A percentile compares a stretch with the other conserved stretches of the same genome.
Evolutionary conservation across 1,140 invertebrate species (phyloP).

Genomic region (Pararge aegeria): DNA sequence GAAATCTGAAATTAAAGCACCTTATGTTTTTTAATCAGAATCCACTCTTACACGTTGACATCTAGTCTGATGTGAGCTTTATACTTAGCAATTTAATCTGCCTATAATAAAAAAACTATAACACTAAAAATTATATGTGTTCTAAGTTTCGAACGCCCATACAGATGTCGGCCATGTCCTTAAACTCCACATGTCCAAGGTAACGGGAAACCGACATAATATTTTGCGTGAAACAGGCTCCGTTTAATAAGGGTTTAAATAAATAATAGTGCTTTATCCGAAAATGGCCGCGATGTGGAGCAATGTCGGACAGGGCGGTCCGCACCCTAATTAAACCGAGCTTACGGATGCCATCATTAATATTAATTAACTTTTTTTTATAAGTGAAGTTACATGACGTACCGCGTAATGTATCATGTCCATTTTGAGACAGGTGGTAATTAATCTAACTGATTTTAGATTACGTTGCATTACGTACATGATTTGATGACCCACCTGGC

Average conservation of each 20-base stretch:
- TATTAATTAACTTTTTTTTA: constrained; percentile 33
- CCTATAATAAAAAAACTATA: no score
- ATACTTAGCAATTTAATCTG: no score
- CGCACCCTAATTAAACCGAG: constrained; percentile 30
- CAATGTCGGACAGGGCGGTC: constrained; percentile 10
- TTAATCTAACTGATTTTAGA: not conserved
- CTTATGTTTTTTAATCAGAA: no score
- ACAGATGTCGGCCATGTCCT: no score
- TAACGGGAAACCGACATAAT: not conserved
- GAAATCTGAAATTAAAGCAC: no score
- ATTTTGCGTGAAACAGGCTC: not conserved
- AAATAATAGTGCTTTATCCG: constrained; percentile 12
- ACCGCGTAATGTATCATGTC: not conserved
- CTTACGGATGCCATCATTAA: constrained; percentile 26
- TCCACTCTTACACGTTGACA: no score
- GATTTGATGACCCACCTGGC: no score
- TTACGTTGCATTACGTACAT: not conserved
- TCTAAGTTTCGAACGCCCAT: no score
- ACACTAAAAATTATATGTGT: no score
- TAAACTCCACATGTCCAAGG: not conserved
- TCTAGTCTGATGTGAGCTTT: no score
- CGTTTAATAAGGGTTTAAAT: constrained; percentile 6
- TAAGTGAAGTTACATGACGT: constrained; percentile 13
- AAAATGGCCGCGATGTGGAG: constrained; percentile 4
- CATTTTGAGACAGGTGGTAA: not conserved